Conservation (phyloP, 2,888 invertebrate species). For the Atherix ibis region DNA sequence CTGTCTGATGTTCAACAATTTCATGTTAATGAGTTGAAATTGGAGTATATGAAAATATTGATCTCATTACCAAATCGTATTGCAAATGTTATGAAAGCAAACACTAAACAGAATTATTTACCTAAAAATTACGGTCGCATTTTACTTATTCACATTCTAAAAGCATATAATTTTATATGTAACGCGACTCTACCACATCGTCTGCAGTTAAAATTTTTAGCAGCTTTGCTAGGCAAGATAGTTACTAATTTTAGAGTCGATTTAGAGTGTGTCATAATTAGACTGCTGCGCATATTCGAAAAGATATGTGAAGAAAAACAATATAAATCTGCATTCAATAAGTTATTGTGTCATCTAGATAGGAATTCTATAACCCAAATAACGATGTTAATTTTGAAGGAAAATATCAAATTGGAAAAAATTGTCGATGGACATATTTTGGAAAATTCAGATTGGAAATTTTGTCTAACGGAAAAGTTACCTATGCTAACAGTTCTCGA, state of each 20-base stretch:
- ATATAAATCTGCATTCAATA: constrained; percentile 34
- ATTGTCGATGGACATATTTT: constrained; percentile 36
- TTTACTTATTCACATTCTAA: constrained; percentile 42
- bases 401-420: constrained; percentile 28
- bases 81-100: constrained; percentile 46
- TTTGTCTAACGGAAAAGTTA: constrained; percentile 45
- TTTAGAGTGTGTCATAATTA: constrained; percentile 33
- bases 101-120: constrained; percentile 41
- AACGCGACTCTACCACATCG: too few species aligned
- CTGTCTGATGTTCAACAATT: not conserved
- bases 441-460: too few species aligned
- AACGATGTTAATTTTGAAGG: constrained; percentile 39
- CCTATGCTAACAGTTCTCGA: constrained; percentile 38
- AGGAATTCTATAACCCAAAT: constrained; percentile 42
- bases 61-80: constrained; percentile 52
- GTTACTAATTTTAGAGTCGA: constrained; percentile 45
- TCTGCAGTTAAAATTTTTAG: too few species aligned
- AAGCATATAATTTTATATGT: constrained; percentile 43
- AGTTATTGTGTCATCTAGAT: constrained; percentile 39
- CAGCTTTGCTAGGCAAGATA: constrained; percentile 37
- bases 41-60: constrained; percentile 42
- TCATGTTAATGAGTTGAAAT: constrained; percentile 26
- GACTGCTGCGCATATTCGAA: constrained; percentile 38
- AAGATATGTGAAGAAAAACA: constrained; percentile 19
- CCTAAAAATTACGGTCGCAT: constrained; percentile 40